Evolutionary conservation across 2,888 invertebrate species (phyloP).

Genomic region (Petrophora chlorosata): DNA sequence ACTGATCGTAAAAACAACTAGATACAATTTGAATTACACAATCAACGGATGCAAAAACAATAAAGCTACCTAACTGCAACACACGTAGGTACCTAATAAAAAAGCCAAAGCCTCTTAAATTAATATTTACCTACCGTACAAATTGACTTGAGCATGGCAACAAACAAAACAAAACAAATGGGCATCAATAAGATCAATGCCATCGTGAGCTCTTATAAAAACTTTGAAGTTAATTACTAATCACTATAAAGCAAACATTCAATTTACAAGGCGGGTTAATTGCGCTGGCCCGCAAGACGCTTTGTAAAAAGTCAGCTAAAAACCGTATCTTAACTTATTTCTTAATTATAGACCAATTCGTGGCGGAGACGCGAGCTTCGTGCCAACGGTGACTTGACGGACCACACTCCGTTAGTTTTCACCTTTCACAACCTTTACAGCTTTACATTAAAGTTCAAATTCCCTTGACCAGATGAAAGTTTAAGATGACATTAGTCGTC

Average conservation of each 20-base stretch:
- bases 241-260: constrained; percentile 84
- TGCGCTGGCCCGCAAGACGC: constrained; percentile 73
- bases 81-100: constrained; percentile 5
- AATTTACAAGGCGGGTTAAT: constrained; percentile 83
- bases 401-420: constrained; percentile 34
- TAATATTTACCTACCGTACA: constrained; percentile 58
- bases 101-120: constrained; percentile 26
- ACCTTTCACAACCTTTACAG: constrained; percentile 44
- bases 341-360: constrained; percentile 83
- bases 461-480: constrained; percentile 35
- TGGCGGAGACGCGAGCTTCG: constrained; percentile 73
- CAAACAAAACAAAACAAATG: constrained; percentile 65
- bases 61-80: constrained; percentile 5
- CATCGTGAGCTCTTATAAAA: constrained; percentile 69
- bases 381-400: constrained; percentile 64
- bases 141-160: constrained; percentile 59
- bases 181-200: constrained; percentile 65
- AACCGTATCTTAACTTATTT: constrained; percentile 83
- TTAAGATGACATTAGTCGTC: constrained; percentile 58
- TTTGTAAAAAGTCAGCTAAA: constrained; percentile 80
- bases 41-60: constrained; percentile 7
- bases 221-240: constrained; percentile 79
- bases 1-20: constrained; percentile 6
- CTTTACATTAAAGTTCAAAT: constrained; percentile 44
- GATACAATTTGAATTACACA: background rate